phyloP scores from a whole-genome alignment of 1,140 invertebrate genomes.

The Hermetia illucens region DNA sequence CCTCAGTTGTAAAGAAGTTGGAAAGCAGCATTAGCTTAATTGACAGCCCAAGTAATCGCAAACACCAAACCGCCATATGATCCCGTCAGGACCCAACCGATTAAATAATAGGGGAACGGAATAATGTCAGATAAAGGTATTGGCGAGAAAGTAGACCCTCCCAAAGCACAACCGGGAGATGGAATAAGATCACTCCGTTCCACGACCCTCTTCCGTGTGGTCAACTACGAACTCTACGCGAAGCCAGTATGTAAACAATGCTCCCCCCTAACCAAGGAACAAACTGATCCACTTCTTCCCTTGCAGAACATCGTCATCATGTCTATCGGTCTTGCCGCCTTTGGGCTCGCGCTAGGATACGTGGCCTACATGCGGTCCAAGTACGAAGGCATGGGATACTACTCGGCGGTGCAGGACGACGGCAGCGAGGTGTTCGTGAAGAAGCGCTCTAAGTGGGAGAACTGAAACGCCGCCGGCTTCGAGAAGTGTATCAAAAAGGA shows the following conservation, averaged over 20 bases:
- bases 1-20: too few relatives aligned
- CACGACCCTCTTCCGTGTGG: constrained; percentile 49
- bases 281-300: too few relatives aligned
- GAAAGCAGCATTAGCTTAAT: too few relatives aligned
- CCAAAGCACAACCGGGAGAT: constrained; percentile 46
- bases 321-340: constrained; percentile 52
- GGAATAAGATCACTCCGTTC: constrained; percentile 58
- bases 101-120: too few relatives aligned
- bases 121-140: too few relatives aligned
- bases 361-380: constrained; percentile 65
- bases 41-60: too few relatives aligned
- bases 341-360: constrained; percentile 57
- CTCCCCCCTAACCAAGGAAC: too few relatives aligned
- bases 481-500: too few relatives aligned
- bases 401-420: constrained; percentile 56
- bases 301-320: constrained; percentile 71
- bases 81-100: too few relatives aligned
- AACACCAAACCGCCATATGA: too few relatives aligned
- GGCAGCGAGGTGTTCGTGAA: constrained; percentile 56
- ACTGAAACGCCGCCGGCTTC: too few relatives aligned
- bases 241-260: constrained; percentile 67
- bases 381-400: constrained; percentile 62
- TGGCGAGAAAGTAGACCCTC: too few relatives aligned
- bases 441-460: constrained; percentile 65
- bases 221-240: constrained; percentile 73